phyloP scores from a whole-genome alignment of 2,797 vertebrate genomes.

The Sebastolobus altivelis region DNA sequence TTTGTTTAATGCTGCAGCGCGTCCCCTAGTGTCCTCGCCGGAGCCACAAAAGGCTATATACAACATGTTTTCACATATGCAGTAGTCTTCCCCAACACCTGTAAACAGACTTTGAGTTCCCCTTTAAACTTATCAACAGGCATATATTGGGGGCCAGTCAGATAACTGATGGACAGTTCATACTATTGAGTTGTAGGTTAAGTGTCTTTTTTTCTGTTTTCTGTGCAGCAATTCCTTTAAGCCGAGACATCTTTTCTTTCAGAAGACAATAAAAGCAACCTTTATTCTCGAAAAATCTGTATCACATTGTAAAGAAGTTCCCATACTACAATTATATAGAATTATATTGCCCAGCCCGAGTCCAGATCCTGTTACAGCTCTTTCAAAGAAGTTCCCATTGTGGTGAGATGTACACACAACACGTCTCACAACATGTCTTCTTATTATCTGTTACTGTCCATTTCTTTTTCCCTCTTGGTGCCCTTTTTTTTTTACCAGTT shows the following conservation, averaged over 20 bases:
- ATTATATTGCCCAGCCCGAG: not conserved
- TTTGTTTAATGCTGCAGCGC: not conserved
- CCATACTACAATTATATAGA: not conserved
- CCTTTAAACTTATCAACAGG: too few relatives aligned
- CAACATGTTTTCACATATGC: not conserved
- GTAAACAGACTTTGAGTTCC: not conserved
- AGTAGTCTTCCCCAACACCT: not conserved
- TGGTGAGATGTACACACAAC: not conserved
- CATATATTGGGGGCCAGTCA: not conserved
- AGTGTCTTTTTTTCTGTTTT: not conserved
- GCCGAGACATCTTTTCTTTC: not conserved
- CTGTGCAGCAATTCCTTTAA: not conserved
- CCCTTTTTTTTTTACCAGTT: conserved; percentile 10
- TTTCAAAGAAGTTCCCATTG: not conserved
- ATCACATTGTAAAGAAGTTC: not conserved
- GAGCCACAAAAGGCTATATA: not conserved
- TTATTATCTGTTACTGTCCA: conserved; percentile 16
- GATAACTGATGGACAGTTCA: not conserved
- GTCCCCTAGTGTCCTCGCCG: too few relatives aligned
- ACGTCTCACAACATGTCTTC: not conserved
- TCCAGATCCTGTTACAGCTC: not conserved
- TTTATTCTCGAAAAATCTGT: not conserved
- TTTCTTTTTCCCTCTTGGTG: not conserved
- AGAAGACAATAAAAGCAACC: not conserved
- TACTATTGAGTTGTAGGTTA: not conserved